Conservation (phyloP, 2,113 vertebrate genomes). For the Eulemur macaco region DNA sequence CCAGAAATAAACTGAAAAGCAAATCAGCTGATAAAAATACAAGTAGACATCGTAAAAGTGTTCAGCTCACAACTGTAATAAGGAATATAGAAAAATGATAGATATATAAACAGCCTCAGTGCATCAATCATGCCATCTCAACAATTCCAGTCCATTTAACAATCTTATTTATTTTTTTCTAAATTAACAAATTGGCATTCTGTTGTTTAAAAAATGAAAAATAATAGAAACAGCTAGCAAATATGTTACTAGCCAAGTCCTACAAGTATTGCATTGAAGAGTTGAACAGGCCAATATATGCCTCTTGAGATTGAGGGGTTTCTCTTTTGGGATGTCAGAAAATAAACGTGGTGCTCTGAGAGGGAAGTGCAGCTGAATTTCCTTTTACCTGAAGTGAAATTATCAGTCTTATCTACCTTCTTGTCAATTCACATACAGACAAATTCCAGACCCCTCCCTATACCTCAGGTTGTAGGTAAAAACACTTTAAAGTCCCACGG, state of each 20-base stretch:
- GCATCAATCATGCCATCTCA: neutral
- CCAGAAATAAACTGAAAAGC: slow-evolving; percentile 32
- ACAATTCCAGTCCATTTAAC: neutral
- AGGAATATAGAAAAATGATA: neutral
- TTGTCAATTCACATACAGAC: neutral
- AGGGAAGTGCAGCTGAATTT: neutral
- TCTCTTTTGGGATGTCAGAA: neutral
- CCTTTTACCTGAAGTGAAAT: neutral
- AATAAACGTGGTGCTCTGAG: neutral
- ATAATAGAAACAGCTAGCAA: neutral
- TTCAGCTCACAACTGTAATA: neutral
- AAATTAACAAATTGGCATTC: neutral
- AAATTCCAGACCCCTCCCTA: neutral
- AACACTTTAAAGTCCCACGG: neutral
- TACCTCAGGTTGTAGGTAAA: neutral
- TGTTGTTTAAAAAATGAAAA: slow-evolving; percentile 29
- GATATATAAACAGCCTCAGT: neutral
- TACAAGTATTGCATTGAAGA: neutral
- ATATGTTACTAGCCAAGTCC: neutral
- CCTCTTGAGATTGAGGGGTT: neutral
- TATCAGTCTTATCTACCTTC: neutral
- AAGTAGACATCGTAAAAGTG: neutral
- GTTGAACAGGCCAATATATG: neutral
- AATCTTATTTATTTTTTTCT: neutral
- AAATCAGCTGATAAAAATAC: slow-evolving; percentile 31